Evolutionary conservation across 2,113 vertebrate species (phyloP).

Genomic region (Notothenia rossii): DNA sequence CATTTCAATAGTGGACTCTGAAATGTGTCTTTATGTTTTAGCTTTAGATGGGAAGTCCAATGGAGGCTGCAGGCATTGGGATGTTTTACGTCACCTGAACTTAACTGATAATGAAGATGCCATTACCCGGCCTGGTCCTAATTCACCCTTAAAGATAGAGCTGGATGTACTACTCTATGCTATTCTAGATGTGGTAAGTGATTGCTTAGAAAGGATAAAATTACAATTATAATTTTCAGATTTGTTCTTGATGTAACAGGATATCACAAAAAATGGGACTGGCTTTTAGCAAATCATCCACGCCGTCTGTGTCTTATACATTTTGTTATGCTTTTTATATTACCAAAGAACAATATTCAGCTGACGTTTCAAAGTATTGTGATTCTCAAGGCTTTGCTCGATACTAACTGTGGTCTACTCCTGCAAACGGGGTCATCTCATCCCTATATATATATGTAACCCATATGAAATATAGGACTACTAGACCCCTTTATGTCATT

Average conservation of each 20-base stretch:
- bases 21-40: constrained; percentile 16
- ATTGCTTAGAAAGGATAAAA: background rate
- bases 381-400: too few species aligned
- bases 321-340: background rate
- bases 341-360: too few species aligned
- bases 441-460: too few species aligned
- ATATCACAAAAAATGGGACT: too few species aligned
- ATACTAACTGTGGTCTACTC: too few species aligned
- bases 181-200: constrained; percentile 74
- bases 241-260: background rate
- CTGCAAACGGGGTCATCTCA: too few species aligned
- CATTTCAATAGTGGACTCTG: background rate
- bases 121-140: constrained; percentile 46
- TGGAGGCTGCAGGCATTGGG: constrained; percentile 46
- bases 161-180: constrained; percentile 55
- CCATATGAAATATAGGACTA: too few species aligned
- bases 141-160: constrained; percentile 13
- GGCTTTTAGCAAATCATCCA: too few species aligned
- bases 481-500: too few species aligned
- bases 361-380: too few species aligned
- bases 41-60: constrained; percentile 6
- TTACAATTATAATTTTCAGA: background rate
- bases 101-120: constrained; percentile 27
- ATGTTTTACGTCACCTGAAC: constrained; percentile 63
- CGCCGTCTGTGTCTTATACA: background rate